These are phyloP conservation scores for Yponomeuta sedellus DNA, from an alignment of 2,888 invertebrate species.

Conservation along the genomic window DNA sequence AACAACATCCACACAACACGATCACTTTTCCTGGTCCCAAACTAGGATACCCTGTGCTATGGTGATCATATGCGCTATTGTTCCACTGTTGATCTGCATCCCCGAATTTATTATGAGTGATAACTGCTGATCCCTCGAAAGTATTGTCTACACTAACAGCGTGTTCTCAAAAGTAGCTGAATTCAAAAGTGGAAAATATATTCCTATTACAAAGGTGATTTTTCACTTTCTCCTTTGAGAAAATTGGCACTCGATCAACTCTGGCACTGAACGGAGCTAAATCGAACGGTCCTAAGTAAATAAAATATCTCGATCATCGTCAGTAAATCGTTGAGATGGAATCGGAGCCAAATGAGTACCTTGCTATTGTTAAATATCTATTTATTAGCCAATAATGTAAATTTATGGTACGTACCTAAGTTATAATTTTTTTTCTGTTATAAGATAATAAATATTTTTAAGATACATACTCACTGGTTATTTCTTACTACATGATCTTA, in stretches of 20 bases:
- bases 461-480: neutral
- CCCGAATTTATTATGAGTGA: neutral
- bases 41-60: too few relatives aligned
- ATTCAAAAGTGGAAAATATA: neutral
- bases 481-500: neutral
- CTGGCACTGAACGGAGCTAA: neutral
- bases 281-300: neutral
- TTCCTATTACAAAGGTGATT: neutral
- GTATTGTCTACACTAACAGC: neutral
- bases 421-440: constrained; percentile 22
- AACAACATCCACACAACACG: too few relatives aligned
- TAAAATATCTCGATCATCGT: neutral
- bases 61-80: neutral
- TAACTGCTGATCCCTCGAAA: neutral
- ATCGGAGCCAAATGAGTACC: neutral
- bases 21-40: too few relatives aligned
- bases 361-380: neutral
- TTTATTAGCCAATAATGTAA: constrained; percentile 1
- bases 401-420: neutral
- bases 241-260: constrained; percentile 2
- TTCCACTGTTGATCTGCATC: neutral
- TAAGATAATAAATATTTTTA: constrained; percentile 16
- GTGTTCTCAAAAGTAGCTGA: neutral
- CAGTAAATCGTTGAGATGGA: neutral
- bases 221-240: neutral